Percentiles rank a stretch among this genome's conserved stretches.
Evolutionary conservation across 1,140 invertebrate genomes (phyloP).

Genomic region (Platyura marginata): DNA sequence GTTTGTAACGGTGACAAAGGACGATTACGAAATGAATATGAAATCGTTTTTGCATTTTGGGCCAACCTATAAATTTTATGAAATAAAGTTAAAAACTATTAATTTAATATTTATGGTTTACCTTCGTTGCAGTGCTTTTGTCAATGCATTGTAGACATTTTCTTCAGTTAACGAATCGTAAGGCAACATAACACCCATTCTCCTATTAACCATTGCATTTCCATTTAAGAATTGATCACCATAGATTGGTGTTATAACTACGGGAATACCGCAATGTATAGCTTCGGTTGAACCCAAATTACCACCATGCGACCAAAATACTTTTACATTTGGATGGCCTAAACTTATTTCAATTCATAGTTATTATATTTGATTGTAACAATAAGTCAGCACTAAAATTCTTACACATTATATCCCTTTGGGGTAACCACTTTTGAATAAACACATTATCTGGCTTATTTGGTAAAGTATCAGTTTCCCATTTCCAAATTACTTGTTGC

Average conservation of each 20-base stretch:
- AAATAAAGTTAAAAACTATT: no score
- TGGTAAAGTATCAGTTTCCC: constrained; percentile 23
- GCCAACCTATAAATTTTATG: constrained; percentile 27
- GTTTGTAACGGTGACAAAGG: constrained; percentile 36
- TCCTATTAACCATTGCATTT: constrained; percentile 32
- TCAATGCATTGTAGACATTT: constrained; percentile 6
- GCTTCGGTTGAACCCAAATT: constrained; percentile 53
- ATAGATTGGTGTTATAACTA: constrained; percentile 50
- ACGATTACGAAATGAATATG: constrained; percentile 38
- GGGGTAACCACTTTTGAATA: constrained; percentile 44
- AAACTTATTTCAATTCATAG: background rate
- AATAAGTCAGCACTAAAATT: constrained; percentile 1
- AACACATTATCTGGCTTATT: constrained; percentile 35
- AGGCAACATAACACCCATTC: constrained; percentile 33
- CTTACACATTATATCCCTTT: constrained; percentile 44
- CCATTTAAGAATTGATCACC: constrained; percentile 46
- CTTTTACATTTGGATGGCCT: constrained; percentile 41
- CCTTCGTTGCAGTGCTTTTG: background rate
- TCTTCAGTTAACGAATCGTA: constrained; percentile 32
- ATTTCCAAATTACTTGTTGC: constrained; percentile 28
- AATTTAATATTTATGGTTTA: no score
- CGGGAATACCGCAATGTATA: constrained; percentile 50
- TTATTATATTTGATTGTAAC: background rate
- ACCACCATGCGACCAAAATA: constrained; percentile 56
- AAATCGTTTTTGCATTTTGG: constrained; percentile 27